Evolutionary conservation across 1,140 invertebrate species (phyloP).

Genomic region (Atopsyche davidsoni): DNA sequence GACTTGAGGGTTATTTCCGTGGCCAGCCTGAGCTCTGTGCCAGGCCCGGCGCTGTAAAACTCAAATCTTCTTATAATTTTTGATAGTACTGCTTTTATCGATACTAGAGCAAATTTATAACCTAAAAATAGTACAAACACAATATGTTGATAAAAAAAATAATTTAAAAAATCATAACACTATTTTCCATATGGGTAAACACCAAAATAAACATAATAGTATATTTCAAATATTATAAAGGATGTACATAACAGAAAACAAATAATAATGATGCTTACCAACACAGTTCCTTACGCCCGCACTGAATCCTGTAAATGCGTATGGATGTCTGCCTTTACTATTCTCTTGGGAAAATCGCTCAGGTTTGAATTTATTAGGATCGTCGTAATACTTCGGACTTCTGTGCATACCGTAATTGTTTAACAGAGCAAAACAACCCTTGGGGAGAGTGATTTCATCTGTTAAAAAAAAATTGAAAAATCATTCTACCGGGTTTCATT

Average conservation of each 20-base stretch:
- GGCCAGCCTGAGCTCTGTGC: background rate
- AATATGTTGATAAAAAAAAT: constrained; percentile 11
- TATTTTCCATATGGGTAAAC: background rate
- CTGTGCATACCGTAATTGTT: constrained; percentile 53
- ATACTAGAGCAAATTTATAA: constrained; percentile 46
- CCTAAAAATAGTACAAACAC: constrained; percentile 33
- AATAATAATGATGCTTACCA: constrained; percentile 38
- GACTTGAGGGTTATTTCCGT: constrained; percentile 20
- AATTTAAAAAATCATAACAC: too few species aligned
- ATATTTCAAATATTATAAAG: too few species aligned
- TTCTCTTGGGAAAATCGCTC: constrained; percentile 56
- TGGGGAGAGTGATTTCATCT: constrained; percentile 42
- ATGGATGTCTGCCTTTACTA: constrained; percentile 44
- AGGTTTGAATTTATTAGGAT: constrained; percentile 65
- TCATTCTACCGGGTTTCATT: background rate
- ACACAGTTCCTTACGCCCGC: constrained; percentile 62
- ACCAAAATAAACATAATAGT: too few species aligned
- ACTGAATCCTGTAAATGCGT: constrained; percentile 63
- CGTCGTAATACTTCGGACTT: constrained; percentile 50
- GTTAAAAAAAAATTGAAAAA: constrained; percentile 9
- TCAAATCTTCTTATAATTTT: constrained; percentile 38
- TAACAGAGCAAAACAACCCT: constrained; percentile 44
- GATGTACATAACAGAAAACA: background rate
- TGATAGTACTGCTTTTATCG: constrained; percentile 41
- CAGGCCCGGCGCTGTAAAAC: constrained; percentile 32